Evolutionary conservation across 2,797 vertebrate species (phyloP).

Genomic region (Pipistrellus kuhlii): DNA sequence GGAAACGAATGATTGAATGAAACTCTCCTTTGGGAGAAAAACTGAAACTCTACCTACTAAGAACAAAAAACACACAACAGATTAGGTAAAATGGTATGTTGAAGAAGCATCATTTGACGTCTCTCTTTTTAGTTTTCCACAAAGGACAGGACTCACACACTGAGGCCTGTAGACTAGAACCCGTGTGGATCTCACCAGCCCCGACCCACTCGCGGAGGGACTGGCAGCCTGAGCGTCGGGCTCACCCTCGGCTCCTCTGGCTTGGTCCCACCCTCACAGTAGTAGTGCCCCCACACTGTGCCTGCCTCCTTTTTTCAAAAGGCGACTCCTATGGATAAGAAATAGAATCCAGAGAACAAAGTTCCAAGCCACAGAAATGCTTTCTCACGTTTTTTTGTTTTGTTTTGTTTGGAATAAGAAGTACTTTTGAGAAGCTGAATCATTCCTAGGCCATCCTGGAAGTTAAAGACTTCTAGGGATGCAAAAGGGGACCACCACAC

Average conservation of each 20-base stretch:
- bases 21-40: not conserved
- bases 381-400: not conserved
- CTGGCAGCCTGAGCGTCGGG: too few species aligned
- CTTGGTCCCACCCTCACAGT: not conserved
- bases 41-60: not conserved
- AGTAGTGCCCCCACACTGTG: not conserved
- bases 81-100: not conserved
- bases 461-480: not conserved
- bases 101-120: not conserved
- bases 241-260: not conserved
- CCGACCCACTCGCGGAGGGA: rapidly evolving
- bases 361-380: constrained; percentile 14
- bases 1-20: not conserved
- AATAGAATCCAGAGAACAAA: not conserved
- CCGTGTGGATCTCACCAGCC: not conserved
- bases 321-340: not conserved
- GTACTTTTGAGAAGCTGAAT: constrained; percentile 11
- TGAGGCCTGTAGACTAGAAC: not conserved
- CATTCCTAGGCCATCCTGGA: not conserved
- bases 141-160: constrained; percentile 15
- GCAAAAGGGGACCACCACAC: not conserved
- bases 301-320: not conserved
- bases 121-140: constrained; percentile 22
- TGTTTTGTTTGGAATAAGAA: not conserved
- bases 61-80: not conserved